A percentile compares a stretch with the other conserved stretches of the same genome.
Conservation (phyloP, 2,113 vertebrate species). For the Gracilinanus agilis region DNA sequence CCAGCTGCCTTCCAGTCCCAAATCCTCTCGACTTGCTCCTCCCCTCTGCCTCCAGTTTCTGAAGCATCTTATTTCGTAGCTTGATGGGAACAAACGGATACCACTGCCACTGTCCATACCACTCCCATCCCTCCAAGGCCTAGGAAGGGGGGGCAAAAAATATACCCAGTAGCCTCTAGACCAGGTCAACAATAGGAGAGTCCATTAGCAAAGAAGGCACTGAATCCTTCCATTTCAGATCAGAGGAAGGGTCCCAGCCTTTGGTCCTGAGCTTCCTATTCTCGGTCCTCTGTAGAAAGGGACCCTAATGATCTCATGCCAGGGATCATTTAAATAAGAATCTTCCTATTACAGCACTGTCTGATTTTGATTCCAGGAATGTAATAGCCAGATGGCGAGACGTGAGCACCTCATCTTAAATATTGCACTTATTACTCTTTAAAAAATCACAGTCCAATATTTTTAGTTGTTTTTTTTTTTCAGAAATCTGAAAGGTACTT, state of each 20-base stretch:
- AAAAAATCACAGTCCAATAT: neutral
- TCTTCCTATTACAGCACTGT: neutral
- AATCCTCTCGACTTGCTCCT: neutral
- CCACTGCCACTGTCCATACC: neutral
- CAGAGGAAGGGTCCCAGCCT: neutral
- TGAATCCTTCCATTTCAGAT: slow-evolving; percentile 14
- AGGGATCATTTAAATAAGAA: neutral
- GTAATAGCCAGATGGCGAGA: neutral
- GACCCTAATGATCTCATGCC: neutral
- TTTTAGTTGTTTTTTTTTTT: neutral
- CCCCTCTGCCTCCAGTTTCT: neutral
- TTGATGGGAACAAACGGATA: slow-evolving; percentile 30
- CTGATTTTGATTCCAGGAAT: neutral
- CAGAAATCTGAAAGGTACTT: neutral
- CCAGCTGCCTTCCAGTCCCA: slow-evolving; percentile 33
- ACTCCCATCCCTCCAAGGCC: neutral
- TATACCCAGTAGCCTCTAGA: neutral
- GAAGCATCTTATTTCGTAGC: slow-evolving; percentile 37
- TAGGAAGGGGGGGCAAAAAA: slow-evolving; percentile 28
- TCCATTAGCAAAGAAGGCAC: slow-evolving; percentile 12
- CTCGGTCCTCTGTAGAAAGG: neutral
- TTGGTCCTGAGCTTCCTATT: neutral
- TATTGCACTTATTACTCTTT: neutral
- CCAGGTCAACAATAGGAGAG: slow-evolving; percentile 42
- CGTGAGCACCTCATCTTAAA: neutral